Evolutionary conservation across 2,888 invertebrate species (phyloP).

Genomic region (Nomada ruficornis): DNA sequence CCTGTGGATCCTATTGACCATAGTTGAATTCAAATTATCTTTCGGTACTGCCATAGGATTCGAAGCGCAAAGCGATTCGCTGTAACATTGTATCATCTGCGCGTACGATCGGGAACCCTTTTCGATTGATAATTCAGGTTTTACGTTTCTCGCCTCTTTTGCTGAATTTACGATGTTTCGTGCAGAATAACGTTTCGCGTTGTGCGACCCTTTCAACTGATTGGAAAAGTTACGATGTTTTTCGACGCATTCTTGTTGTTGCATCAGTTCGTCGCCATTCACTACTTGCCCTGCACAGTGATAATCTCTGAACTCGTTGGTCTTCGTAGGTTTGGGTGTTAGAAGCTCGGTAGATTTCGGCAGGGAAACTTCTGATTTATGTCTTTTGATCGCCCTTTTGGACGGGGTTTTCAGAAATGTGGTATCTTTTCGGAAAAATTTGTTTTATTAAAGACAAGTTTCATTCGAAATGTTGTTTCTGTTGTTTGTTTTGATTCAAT

Average conservation of each 20-base stretch:
- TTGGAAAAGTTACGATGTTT: not conserved
- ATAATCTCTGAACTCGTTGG: not conserved
- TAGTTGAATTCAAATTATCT: conserved; percentile 1
- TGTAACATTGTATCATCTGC: conserved; percentile 59
- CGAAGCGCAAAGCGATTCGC: conserved; percentile 23
- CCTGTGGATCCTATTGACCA: conserved; percentile 12
- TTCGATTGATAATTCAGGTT: not conserved
- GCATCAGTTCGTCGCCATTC: not conserved
- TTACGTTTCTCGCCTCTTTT: not conserved
- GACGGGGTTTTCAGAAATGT: not conserved
- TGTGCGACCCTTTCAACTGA: not conserved
- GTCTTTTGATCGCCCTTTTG: not conserved
- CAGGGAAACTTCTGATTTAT: not conserved
- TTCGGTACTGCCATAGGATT: not conserved
- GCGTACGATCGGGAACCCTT: conserved; percentile 54
- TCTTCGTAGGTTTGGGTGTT: not conserved
- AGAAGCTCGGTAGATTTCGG: not conserved
- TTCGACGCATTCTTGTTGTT: not conserved
- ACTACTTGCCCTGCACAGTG: not conserved
- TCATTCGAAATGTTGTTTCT: not conserved
- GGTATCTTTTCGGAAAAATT: conserved; percentile 9
- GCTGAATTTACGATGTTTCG: not conserved
- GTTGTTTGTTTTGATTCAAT: not conserved
- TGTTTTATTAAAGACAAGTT: not conserved
- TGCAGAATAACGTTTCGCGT: not conserved